phyloP scores from a whole-genome alignment of 2,797 vertebrate species.

The Enteromius trimaculatus region DNA sequence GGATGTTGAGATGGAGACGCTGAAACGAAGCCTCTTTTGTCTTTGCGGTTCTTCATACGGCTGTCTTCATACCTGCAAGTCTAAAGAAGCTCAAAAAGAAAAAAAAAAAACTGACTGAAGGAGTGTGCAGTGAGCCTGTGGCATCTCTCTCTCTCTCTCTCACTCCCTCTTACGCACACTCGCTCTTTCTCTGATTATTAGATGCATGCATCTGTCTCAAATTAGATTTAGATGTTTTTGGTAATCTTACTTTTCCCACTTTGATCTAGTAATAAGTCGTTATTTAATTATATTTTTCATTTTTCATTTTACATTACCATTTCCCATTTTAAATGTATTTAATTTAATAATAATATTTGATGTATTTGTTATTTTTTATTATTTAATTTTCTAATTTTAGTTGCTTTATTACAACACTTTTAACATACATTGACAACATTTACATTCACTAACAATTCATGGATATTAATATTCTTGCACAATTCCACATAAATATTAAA shows the following conservation, averaged over 20 bases:
- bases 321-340: neutral
- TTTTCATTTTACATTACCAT: neutral
- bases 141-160: conserved; percentile 34
- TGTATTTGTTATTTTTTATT: neutral
- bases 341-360: neutral
- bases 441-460: neutral
- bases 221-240: neutral
- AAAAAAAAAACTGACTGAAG: neutral
- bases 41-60: neutral
- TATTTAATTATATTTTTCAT: neutral
- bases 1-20: neutral
- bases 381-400: neutral
- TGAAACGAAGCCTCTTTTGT: neutral
- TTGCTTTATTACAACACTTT: no score
- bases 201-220: neutral
- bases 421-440: no score
- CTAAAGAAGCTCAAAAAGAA: neutral
- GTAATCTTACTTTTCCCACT: neutral
- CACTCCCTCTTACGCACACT: conserved; percentile 28
- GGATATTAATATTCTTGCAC: neutral
- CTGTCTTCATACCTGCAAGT: neutral
- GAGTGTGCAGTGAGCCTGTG: neutral
- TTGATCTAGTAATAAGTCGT: neutral
- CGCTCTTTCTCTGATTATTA: neutral
- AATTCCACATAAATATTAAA: neutral